Evolutionary conservation across 2,797 vertebrate genomes (phyloP).

Genomic region (Eospalax fontanierii): DNA sequence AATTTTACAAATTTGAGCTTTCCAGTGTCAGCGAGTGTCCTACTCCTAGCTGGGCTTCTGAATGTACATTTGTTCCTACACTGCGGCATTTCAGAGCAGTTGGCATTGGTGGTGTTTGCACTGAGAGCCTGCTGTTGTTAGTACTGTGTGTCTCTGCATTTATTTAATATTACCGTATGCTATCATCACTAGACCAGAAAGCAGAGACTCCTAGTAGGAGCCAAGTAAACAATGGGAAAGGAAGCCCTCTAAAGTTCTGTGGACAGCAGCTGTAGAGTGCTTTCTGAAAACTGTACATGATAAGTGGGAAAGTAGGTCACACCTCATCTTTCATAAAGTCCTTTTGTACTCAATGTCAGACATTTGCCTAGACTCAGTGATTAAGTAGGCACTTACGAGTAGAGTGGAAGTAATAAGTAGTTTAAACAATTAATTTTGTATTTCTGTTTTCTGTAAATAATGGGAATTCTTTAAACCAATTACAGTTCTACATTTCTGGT

Average conservation of each 20-base stretch:
- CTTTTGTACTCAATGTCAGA: slow-evolving; percentile 57
- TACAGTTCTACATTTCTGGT: slow-evolving; percentile 48
- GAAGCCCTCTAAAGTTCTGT: slow-evolving; percentile 75
- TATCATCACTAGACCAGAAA: slow-evolving; percentile 71
- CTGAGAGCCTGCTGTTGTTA: slow-evolving; percentile 49
- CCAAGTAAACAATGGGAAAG: slow-evolving; percentile 67
- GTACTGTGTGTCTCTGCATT: slow-evolving; percentile 67
- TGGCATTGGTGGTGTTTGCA: slow-evolving; percentile 36
- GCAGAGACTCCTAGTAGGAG: slow-evolving; percentile 55
- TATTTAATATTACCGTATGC: slow-evolving; percentile 57
- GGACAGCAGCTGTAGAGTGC: slow-evolving; percentile 65
- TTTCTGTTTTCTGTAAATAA: slow-evolving; percentile 66
- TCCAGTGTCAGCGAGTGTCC: background rate
- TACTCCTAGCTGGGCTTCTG: slow-evolving; percentile 66
- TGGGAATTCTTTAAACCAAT: background rate
- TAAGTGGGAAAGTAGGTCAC: slow-evolving; percentile 73
- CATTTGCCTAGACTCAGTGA: slow-evolving; percentile 48
- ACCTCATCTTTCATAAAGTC: slow-evolving; percentile 55
- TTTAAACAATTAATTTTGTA: slow-evolving; percentile 64
- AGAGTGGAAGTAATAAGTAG: slow-evolving; percentile 40
- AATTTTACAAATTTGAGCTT: slow-evolving; percentile 68
- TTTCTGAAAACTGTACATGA: slow-evolving; percentile 65
- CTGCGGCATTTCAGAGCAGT: slow-evolving; percentile 31
- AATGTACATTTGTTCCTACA: slow-evolving; percentile 58
- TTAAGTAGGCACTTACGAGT: slow-evolving; percentile 62